Evolutionary conservation across 2,888 invertebrate species (phyloP), one percentile per base, ranked within the genome.

Genomic region (Lepidonotus clava): DNA sequence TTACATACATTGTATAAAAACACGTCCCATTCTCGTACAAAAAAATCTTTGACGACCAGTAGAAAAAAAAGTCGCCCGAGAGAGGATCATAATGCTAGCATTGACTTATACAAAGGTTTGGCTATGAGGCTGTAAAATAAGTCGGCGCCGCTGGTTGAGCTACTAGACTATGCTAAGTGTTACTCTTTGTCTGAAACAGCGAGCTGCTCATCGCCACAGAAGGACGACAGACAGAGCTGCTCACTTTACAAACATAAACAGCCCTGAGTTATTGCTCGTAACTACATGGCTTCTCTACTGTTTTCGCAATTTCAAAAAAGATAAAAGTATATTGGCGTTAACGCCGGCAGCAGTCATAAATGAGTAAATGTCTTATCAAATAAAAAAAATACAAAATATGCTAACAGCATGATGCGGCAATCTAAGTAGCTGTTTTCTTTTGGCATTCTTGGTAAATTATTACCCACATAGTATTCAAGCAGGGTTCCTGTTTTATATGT

Each of bases 261-360:
- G 38, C 21, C 71, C 71, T 71, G 71, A 71, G 71, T 36, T 21
- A 36, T n/a, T 36, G 38, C 71, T 71, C 21, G 71, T 38, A 71
- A 21, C 71, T 71, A 34, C n/a, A 6, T 71, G n/a, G n/a, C n/a
- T n/a, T n/a, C n/a, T n/a, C n/a, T n/a, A n/a, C 71, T 71, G 21
- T 71, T 21, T 21, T 34, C 21, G 36, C 71, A 5, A 14, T 71
- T 71, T 61, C 38, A 36, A 71, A 71, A 71, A 36, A 18, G 21
- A 34, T 36, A 71, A 0, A 21, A 34, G 0, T 8, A 71, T 56
- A 8, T 8, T 71, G 34, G 34, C 34, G 21, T 8, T 66, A 71
- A 36, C 71, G 38, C 21, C 46, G 18, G 14, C 71, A 71, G 71
- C 71, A 71, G 71, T 71, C 71, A 36, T 18, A 71, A 71, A 71